Evolutionary conservation across 2,888 invertebrate species (phyloP).

Genomic region (Apoderus coryli): DNA sequence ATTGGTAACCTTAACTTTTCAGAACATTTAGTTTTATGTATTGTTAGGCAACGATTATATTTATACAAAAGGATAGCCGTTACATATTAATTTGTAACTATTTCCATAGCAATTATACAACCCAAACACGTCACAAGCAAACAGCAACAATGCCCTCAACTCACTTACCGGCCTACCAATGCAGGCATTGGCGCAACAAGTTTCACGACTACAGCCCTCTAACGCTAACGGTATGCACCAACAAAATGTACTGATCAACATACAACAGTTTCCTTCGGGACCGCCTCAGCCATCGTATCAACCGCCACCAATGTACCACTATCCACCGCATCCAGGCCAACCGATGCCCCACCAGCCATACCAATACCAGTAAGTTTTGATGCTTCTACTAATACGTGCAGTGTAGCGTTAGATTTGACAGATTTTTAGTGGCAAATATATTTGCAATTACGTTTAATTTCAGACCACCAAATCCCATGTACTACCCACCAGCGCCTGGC

Average conservation of each 20-base stretch:
- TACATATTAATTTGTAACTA: too few species aligned
- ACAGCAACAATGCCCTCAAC: slow-evolving; percentile 22
- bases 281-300: slow-evolving; percentile 31
- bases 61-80: too few species aligned
- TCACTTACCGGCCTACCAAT: slow-evolving; percentile 31
- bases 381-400: too few species aligned
- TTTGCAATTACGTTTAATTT: too few species aligned
- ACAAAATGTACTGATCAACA: slow-evolving; percentile 49
- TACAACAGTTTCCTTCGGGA: slow-evolving; percentile 44
- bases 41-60: too few species aligned
- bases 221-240: slow-evolving; percentile 38
- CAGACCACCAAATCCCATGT: slow-evolving; percentile 28
- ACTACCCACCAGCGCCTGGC: slow-evolving; percentile 28
- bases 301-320: slow-evolving; percentile 20
- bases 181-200: slow-evolving; percentile 36
- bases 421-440: too few species aligned
- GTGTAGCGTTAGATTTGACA: too few species aligned
- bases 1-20: too few species aligned
- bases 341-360: slow-evolving; percentile 29
- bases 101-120: slow-evolving; percentile 29
- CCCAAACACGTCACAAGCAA: slow-evolving; percentile 20
- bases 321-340: slow-evolving; percentile 24
- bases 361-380: slow-evolving; percentile 29
- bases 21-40: too few species aligned
- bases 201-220: slow-evolving; percentile 29